Evolutionary conservation across 37 sponge, comb jelly and placozoan species (phyloP).

Genomic region (Bolinopsis microptera): DNA sequence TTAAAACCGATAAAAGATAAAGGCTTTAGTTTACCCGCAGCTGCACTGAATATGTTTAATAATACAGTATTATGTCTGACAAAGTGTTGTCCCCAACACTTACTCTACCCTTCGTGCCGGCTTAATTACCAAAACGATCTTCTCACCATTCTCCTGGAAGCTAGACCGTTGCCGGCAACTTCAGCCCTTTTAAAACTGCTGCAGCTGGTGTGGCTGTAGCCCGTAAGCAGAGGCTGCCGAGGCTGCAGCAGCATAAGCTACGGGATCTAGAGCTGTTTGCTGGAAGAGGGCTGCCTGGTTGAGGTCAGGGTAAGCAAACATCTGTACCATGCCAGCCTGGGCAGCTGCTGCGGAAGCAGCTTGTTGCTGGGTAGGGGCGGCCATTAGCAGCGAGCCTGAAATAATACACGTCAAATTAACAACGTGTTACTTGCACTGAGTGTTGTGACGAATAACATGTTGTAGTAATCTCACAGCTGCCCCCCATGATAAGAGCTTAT

Average conservation of each 20-base stretch:
- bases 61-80: not conserved
- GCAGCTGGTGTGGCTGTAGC: conserved; percentile 21
- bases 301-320: conserved; percentile 31
- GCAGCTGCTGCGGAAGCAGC: conserved; percentile 22
- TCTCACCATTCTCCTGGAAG: too few species aligned
- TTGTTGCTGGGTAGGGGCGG: not conserved
- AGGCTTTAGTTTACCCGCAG: not conserved
- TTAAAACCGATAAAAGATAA: not conserved
- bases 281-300: conserved; percentile 62
- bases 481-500: not conserved
- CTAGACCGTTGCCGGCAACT: too few species aligned
- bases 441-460: not conserved
- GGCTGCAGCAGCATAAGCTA: conserved; percentile 23
- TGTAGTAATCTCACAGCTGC: not conserved
- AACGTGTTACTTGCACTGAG: not conserved
- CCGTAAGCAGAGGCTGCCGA: conserved; percentile 44
- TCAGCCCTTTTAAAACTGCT: conserved; percentile 6
- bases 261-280: conserved; percentile 27
- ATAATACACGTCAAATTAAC: too few species aligned
- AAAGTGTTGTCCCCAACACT: not conserved
- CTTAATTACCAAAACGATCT: too few species aligned
- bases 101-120: not conserved
- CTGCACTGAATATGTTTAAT: not conserved
- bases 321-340: not conserved
- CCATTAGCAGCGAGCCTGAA: conserved; percentile 64